Conservation (phyloP, 1,140 invertebrate genomes). For the Drosophila gunungcola region DNA sequence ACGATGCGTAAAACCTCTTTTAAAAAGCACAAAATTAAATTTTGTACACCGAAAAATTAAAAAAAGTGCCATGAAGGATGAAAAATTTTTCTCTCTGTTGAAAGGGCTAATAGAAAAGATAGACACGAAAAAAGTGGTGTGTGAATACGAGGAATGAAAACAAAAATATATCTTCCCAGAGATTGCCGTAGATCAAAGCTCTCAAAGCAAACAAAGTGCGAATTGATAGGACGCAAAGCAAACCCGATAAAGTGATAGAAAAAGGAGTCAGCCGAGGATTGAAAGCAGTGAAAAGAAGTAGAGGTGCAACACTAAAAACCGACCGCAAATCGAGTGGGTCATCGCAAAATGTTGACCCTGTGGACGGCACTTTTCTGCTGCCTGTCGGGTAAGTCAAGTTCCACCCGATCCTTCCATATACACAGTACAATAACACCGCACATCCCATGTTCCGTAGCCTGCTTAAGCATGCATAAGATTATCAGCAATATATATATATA, state of each 20-base stretch:
- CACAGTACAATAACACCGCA: too few relatives aligned
- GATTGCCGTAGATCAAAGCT: slow-evolving; percentile 44
- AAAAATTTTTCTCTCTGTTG: slow-evolving; percentile 15
- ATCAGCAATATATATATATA: slow-evolving; percentile 62
- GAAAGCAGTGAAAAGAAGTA: slow-evolving; percentile 1
- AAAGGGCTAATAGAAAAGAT: not conserved
- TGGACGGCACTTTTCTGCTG: slow-evolving; percentile 72
- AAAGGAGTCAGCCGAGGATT: slow-evolving; percentile 12
- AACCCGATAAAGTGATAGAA: slow-evolving; percentile 23
- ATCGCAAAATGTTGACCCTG: slow-evolving; percentile 71
- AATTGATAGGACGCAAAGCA: slow-evolving; percentile 55
- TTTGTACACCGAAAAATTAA: too few relatives aligned
- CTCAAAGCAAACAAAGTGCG: slow-evolving; percentile 51
- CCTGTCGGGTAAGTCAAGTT: slow-evolving; percentile 73
- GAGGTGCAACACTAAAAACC: slow-evolving; percentile 12
- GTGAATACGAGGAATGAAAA: slow-evolving; percentile 39
- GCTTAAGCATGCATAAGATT: slow-evolving; percentile 78
- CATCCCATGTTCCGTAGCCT: slow-evolving; percentile 34
- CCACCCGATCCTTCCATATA: not conserved
- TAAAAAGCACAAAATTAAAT: too few relatives aligned
- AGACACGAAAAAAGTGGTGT: slow-evolving; percentile 47
- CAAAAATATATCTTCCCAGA: slow-evolving; percentile 48
- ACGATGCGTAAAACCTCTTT: too few relatives aligned
- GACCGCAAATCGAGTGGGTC: slow-evolving; percentile 16
- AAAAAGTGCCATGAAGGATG: too few relatives aligned